A percentile compares a stretch with the other conserved stretches of the same genome.
phyloP scores from a whole-genome alignment of 2,888 invertebrate species.

The Kuschelorhynchus macadamiae region DNA sequence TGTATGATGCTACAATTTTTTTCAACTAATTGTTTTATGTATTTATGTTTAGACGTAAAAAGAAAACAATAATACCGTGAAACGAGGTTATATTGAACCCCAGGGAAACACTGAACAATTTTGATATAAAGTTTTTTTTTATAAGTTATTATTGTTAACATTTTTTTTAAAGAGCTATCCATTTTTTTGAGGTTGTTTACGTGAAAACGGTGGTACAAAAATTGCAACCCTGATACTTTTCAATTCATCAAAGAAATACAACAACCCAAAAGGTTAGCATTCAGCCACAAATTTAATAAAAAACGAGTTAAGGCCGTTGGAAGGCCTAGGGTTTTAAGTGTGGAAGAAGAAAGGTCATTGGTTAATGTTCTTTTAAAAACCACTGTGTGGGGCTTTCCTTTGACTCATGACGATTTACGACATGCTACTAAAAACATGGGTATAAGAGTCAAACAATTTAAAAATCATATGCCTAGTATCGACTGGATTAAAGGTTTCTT shows the following conservation, averaged over 20 bases:
- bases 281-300: constrained; percentile 16
- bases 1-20: no score
- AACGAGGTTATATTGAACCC: no score
- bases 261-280: constrained; percentile 5
- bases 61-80: no score
- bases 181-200: no score
- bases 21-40: no score
- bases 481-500: constrained; percentile 20
- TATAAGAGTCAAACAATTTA: constrained; percentile 17
- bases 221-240: no score
- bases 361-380: constrained; percentile 6
- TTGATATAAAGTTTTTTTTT: no score
- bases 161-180: no score
- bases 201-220: no score
- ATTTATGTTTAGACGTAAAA: no score
- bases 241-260: constrained; percentile 11
- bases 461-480: constrained; percentile 41
- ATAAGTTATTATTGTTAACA: no score
- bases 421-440: background rate
- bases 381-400: background rate
- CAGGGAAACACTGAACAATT: no score
- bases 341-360: constrained; percentile 7
- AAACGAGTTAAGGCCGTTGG: background rate
- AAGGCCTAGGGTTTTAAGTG: background rate
- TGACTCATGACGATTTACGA: constrained; percentile 7